Base-by-base conservation (phyloP, 2,113 vertebrate species). In the Halcyon senegalensis region DNA sequence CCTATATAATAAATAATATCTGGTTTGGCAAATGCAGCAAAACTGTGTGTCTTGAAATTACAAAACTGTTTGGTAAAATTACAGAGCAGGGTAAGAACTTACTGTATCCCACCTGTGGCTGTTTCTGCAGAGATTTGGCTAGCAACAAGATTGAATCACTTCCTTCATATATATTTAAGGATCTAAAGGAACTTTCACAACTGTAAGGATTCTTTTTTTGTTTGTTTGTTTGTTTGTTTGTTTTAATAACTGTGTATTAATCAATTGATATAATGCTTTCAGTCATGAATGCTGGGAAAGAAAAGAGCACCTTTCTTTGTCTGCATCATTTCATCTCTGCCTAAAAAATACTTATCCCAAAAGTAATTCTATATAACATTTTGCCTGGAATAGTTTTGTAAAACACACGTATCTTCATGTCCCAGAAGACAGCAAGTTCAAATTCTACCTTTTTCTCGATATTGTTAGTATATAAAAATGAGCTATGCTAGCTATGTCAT, bases 181-280 rank as follows among this genome's bases (percentile, higher is more conserved):
- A 98, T 92, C 98, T 99, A 64, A 98, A 98, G 96, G 99, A 99
- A 84, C 98, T 99, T 92, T 98, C 99, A 75, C 99, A 99, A 97
- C 97, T 99, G 99, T 99, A 99, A 99, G 99, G 3, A 67, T 88
- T 85, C 59, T 46, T 77, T 72, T 39, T 59, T 70, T 41, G 41
- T 41, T 43, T n/a, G n/a, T 16, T 43, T 15, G 5, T 43, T 51
- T 51, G 24, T 44, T n/a, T 35, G 35, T 64, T 89, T 13, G 56
- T 91, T 11, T 56, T 56, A 3, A 12, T 68, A 33, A 62, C 16
- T 78, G 17, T 64, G 10, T 30, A 23, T 85, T 77, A 31, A 24
- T 70, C 9, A 73, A 62, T 91, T 75, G 33, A 39, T 75, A 67
- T 2, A 13, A 63, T 74, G 13, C 8, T 84, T 89, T 78, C n/a